Conservation (phyloP, 2,888 invertebrate genomes). For the Xanthorhoe spadicearia region DNA sequence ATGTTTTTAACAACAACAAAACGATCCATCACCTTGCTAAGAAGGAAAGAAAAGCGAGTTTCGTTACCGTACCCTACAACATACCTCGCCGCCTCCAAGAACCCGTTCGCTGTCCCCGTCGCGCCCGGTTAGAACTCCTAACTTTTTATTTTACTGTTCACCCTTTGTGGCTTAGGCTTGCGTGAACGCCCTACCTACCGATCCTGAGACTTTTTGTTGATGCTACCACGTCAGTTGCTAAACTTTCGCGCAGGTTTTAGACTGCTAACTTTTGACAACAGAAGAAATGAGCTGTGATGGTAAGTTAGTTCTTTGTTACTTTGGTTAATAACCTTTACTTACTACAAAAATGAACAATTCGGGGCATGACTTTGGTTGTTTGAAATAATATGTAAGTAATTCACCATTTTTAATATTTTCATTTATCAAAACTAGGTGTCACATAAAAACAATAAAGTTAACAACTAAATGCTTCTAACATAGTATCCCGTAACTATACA, state of each 20-base stretch:
- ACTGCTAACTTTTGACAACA: conserved; percentile 39
- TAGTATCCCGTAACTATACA: too few species aligned
- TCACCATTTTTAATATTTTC: too few species aligned
- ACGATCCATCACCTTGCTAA: not conserved
- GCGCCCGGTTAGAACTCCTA: conserved; percentile 82
- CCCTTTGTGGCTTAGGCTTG: conserved; percentile 79
- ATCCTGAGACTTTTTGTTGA: conserved; percentile 49
- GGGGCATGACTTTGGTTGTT: too few species aligned
- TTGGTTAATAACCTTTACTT: too few species aligned
- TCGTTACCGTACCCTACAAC: conserved; percentile 48
- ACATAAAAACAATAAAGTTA: too few species aligned
- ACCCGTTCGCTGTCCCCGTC: conserved; percentile 77
- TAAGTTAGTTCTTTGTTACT: not conserved
- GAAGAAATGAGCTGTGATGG: conserved; percentile 36
- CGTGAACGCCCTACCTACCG: conserved; percentile 75
- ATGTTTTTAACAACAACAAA: not conserved
- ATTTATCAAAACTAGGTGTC: too few species aligned
- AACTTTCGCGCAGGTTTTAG: conserved; percentile 62
- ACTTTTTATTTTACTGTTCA: conserved; percentile 81
- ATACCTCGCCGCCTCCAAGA: conserved; percentile 68
- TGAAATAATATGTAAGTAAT: too few species aligned
- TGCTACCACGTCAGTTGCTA: conserved; percentile 52
- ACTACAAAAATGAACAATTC: too few species aligned
- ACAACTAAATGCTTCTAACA: too few species aligned
- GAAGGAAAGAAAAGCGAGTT: not conserved